A percentile compares a stretch with the other conserved stretches of the same genome.
Conservation (phyloP, 2,113 vertebrate species). For the Sclerurus mexicanus region DNA sequence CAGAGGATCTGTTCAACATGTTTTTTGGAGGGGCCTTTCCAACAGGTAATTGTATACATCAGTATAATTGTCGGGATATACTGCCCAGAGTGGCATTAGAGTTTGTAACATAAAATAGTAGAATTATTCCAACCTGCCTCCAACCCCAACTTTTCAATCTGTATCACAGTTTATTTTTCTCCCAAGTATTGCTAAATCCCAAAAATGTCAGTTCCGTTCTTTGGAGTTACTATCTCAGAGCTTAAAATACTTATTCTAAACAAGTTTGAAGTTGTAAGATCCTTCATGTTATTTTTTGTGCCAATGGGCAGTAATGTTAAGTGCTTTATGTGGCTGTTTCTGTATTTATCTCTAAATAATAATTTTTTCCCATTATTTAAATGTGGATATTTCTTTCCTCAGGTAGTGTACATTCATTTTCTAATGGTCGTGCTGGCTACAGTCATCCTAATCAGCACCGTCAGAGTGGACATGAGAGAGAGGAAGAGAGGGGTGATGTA, state of each 20-base stretch:
- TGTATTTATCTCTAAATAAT: not conserved
- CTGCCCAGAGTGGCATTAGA: not conserved
- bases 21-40: slow-evolving; percentile 96
- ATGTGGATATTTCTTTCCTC: slow-evolving; percentile 42
- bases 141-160: not conserved
- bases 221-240: not conserved
- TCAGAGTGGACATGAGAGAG: slow-evolving; percentile 85
- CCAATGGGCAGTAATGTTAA: not conserved
- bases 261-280: not conserved
- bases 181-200: not conserved
- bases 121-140: not conserved
- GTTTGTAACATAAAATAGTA: not conserved
- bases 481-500: slow-evolving; percentile 94
- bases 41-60: slow-evolving; percentile 78
- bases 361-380: not conserved
- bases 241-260: not conserved
- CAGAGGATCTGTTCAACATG: slow-evolving; percentile 98
- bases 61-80: accelerated
- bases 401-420: slow-evolving; percentile 89
- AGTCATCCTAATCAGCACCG: slow-evolving; percentile 86
- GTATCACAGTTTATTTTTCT: not conserved
- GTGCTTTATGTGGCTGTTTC: not conserved
- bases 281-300: not conserved
- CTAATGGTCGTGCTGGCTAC: slow-evolving; percentile 87
- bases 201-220: not conserved